Base-by-base conservation (phyloP, 1,140 invertebrate genomes). In the Patella vulgata region DNA sequence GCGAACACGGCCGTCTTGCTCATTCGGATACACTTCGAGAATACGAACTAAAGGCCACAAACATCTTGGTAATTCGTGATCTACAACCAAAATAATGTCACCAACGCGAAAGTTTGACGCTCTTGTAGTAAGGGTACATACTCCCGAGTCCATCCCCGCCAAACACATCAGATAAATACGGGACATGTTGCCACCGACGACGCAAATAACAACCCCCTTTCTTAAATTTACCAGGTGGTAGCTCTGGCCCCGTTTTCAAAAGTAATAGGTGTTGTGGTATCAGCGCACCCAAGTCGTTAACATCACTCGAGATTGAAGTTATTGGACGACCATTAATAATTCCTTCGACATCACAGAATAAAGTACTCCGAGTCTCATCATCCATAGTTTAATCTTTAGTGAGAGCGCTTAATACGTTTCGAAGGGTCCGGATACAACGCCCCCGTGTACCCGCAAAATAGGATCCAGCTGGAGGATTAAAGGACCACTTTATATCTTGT, bases 111-210 rank as follows among this genome's bases (percentile, higher is more conserved):
- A n/a, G 36, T 71, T 31, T 73, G 71, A 33, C 68, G 27, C 33
- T 59, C 55, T 50, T 73, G 67, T 21, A 73, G 42, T n/a, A 53
- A 12, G 1, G 59, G 59, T 12, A 74, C 30, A 36, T 74, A 74
- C 52, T 74, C 69, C 5, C 30, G 27, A 2, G 30, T 17, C 51
- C 59, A 62, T 21, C 59, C 9, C 4, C 30, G 6, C 59, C 59
- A n/a, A n/a, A n/a, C n/a, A n/a, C n/a, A n/a, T n/a, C n/a, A n/a
- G n/a, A n/a, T n/a, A n/a, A n/a, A 62, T 17, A 60, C 14, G 58
- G 59, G 6, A 62, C 36, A 23, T 62, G 59, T 30, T 33, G 12
- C 59, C 53, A 43, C 30, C 53, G n/a, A 21, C 39, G 53, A 56
- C 39, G 39, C 17, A 6, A 19, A 30, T 56, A 43, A 9, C 9